These are phyloP conservation scores for Aphidius ervi DNA, from an alignment of 1,140 invertebrate genomes.

Conservation along the genomic window DNA sequence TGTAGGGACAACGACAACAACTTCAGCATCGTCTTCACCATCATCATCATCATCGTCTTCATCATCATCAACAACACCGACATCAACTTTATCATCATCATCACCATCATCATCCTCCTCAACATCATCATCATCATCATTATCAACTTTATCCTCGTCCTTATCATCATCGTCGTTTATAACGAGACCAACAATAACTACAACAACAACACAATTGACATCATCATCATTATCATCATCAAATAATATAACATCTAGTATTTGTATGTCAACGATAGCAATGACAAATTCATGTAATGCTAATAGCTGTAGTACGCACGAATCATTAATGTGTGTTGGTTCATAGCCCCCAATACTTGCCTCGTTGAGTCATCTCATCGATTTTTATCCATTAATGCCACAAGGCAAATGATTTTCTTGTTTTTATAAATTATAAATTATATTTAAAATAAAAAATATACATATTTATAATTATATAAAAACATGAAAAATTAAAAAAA, in stretches of 20 bases:
- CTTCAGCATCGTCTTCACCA: too few relatives aligned
- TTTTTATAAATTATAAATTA: not conserved
- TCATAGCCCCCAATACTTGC: conserved; percentile 51
- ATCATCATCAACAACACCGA: too few relatives aligned
- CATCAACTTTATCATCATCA: too few relatives aligned
- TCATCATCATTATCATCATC: conserved; percentile 13
- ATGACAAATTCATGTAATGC: conserved; percentile 28
- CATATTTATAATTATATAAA: too few relatives aligned
- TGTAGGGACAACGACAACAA: not conserved
- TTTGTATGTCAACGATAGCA: conserved; percentile 11
- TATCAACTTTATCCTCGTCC: too few relatives aligned
- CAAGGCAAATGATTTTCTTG: conserved; percentile 25
- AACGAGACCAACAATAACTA: conserved; percentile 22
- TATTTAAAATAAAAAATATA: too few relatives aligned
- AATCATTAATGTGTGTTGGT: conserved; percentile 51
- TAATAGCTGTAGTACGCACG: conserved; percentile 42
- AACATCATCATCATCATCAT: too few relatives aligned
- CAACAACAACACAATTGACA: conserved; percentile 20
- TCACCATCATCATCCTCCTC: too few relatives aligned
- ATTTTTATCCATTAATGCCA: conserved; percentile 43
- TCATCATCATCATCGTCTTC: too few relatives aligned
- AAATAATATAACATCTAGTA: conserved; percentile 13
- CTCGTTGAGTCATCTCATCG: conserved; percentile 49
- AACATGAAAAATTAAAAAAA: too few relatives aligned
- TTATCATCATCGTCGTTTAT: conserved; percentile 4